Base-by-base conservation (phyloP, 1,140 invertebrate genomes). In the Hydropsyche tenuis region DNA sequence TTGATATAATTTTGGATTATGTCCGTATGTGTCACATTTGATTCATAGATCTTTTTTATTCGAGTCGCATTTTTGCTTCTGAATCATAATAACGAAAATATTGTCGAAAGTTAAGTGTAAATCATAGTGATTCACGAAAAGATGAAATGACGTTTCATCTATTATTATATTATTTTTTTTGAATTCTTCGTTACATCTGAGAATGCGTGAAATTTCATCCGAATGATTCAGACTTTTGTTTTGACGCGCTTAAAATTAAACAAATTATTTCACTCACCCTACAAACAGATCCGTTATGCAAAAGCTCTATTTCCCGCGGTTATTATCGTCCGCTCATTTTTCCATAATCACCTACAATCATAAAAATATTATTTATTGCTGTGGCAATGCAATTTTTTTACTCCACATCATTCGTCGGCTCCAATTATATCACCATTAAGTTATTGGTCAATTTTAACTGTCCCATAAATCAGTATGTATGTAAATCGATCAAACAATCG, bases 391-490 rank as follows among this genome's bases (percentile, higher is more conserved):
- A 12, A 14, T 7, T 60, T 60, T 60, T 60, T 60, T 25, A 12
- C 30, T 37, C 30, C 3, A 37, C 30, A 37, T 37, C 30, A 37
- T 37, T 37, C 30, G 30, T 37, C 30, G 30, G 9, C 30, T 18
- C 22, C 30, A 65, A 65, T 65, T 65, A 65, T 51, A 46, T 23
- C 14, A 66, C 62, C 60, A 69, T 75, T 75, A 71, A 71, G 64
- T 27, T 71, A 75, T 75, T 30, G 73, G 46, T 37, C 66, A 46
- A 66, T 75, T 71, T 66, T 43, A 75, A 63, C 64, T 69, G 74
- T 66, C 69, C 18, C 48, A 72, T 75, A 69, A 75, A 75, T 75
- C 69, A 72, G 66, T 48, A n/a, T 20, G 51, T 72, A 75, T 75
- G 74, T 72, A 75, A 72, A 75, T 75, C 64, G 45, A 75, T 68